phyloP scores from a whole-genome alignment of 2,888 invertebrate species.

The Thecophora atra region DNA sequence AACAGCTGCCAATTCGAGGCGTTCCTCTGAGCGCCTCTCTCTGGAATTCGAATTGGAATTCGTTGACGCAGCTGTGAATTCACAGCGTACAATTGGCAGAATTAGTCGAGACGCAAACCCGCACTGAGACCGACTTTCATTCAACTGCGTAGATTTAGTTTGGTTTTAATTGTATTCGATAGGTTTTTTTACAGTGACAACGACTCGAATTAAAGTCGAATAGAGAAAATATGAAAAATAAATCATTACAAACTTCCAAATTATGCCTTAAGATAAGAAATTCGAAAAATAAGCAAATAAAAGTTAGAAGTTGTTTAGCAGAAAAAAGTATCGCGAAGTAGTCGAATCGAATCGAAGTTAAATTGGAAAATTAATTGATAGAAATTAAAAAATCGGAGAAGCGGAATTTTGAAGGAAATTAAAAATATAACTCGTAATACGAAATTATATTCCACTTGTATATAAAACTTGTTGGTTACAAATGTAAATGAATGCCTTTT shows the following conservation, averaged over 20 bases:
- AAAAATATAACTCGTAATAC: no score
- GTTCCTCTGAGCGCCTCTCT: conserved; percentile 4
- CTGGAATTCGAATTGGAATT: conserved; percentile 19
- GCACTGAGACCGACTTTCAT: conserved; percentile 15
- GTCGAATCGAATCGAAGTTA: not conserved
- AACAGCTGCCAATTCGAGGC: not conserved
- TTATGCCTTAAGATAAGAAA: conserved; percentile 35
- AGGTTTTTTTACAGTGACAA: conserved; percentile 20
- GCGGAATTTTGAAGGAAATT: no score
- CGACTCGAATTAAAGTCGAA: conserved; percentile 12
- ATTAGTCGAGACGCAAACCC: conserved; percentile 7
- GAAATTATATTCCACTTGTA: no score
- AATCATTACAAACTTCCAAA: conserved; percentile 32
- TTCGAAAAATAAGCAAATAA: conserved; percentile 17
- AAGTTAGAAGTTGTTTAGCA: conserved; percentile 30
- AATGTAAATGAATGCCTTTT: conserved; percentile 6
- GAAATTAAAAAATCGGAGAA: no score
- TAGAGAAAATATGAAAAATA: not conserved
- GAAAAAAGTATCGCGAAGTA: conserved; percentile 4
- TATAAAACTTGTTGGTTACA: conserved; percentile 3
- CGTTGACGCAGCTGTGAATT: conserved; percentile 10
- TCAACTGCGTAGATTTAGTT: conserved; percentile 7
- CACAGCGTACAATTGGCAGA: conserved; percentile 22
- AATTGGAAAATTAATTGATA: no score
- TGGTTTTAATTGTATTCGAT: conserved; percentile 12